Evolutionary conservation across 1,140 invertebrate genomes (phyloP), one percentile per base, ranked within the genome.

Genomic region (Latrodectus geometricus): DNA sequence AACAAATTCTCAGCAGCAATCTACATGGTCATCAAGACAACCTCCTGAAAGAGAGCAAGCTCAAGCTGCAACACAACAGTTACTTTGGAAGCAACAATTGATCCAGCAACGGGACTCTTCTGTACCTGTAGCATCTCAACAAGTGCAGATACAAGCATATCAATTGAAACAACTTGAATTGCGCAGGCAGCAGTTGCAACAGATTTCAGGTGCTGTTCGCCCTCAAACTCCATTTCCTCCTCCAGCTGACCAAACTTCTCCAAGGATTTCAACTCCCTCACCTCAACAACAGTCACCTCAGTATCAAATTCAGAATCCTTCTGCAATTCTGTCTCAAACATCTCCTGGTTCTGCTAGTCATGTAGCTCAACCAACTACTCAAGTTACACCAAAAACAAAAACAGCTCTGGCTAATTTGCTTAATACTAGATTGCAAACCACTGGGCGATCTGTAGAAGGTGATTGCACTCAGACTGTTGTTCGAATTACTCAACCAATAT

Each of bases 351-450:
- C 73, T 48, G 65, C 54, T 12, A 35, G 15, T 11, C 72, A 76
- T 66, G 49, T 14, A 23, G 61, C 50, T n/a, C 77, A 80, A 75
- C 54, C 86, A 56, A n/a, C 73, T 50, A 89, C 89, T 48, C 92
- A 95, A n/a, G 95, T 97, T 54, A 97, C 96, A 90, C 94, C 96
- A 0, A 97, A 97, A 91, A 98, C 97, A 9, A 99, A 98, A 93
- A 98, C 97, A 1, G 97, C 97, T 0, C 91, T 99, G 23, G 97
- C 97, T 9, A 97, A 98, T 91, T 96, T 98, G 95, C 92, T 99
- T 73, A 98, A 95, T 89, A 98, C 95, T 90, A 93, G 97, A 69
- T 92, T 98, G 54, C 95, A 96, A 90, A 89, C 93, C 15, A 82
- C 93, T 76, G 89, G 89, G 82, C 78, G 88, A 81, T 68, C 61